Evolutionary conservation across 2,113 vertebrate genomes (phyloP).

Genomic region (Rana temporaria): DNA sequence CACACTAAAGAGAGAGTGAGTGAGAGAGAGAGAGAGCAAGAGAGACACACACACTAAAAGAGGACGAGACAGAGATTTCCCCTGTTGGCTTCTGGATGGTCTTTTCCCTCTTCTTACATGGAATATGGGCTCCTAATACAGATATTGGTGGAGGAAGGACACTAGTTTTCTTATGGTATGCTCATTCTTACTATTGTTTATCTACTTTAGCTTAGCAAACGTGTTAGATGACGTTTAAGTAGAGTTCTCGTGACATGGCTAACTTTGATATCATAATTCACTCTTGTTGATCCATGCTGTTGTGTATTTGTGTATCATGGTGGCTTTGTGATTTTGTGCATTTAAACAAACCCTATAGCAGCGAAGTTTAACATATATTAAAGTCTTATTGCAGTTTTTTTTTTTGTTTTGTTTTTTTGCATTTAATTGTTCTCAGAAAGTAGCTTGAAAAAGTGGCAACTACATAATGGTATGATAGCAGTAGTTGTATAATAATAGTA

Average conservation of each 20-base stretch:
- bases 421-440: too few relatives aligned
- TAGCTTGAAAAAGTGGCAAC: too few relatives aligned
- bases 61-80: conserved; percentile 71
- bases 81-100: conserved; percentile 71
- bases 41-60: conserved; percentile 33
- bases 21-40: conserved; percentile 12
- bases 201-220: conserved; percentile 64
- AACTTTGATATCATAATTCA: conserved; percentile 62
- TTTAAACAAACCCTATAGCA: conserved; percentile 46
- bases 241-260: conserved; percentile 61
- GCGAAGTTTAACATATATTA: conserved; percentile 3
- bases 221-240: conserved; percentile 66
- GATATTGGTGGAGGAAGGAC: conserved; percentile 71
- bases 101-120: conserved; percentile 65
- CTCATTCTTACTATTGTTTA: conserved; percentile 63
- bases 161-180: conserved; percentile 68
- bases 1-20: conserved; percentile 70
- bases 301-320: neutral
- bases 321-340: neutral
- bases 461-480: too few relatives aligned
- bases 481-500: too few relatives aligned
- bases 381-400: neutral
- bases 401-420: too few relatives aligned
- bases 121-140: conserved; percentile 71
- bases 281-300: conserved; percentile 61